These are phyloP conservation scores for Scarus forsteni DNA, from an alignment of 2,797 vertebrate genomes.

Conservation along the genomic window DNA sequence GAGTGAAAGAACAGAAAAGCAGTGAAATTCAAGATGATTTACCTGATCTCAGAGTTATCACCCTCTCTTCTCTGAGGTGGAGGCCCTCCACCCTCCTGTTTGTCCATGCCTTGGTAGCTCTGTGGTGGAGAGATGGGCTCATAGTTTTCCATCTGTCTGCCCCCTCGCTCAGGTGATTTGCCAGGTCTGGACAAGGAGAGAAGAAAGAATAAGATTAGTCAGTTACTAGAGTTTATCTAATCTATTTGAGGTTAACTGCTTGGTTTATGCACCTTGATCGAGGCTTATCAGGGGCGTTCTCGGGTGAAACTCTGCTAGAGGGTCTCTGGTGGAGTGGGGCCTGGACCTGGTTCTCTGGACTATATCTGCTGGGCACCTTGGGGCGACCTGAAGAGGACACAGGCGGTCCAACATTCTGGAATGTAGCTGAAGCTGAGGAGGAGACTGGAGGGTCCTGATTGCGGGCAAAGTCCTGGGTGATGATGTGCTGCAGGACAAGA, in stretches of 20 bases:
- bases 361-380: slow-evolving; percentile 92
- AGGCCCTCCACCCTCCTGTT: slow-evolving; percentile 88
- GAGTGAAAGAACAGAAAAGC: neutral
- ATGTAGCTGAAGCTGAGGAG: slow-evolving; percentile 88
- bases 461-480: slow-evolving; percentile 98
- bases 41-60: slow-evolving; percentile 95
- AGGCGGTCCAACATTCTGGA: slow-evolving; percentile 88
- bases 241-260: neutral
- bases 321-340: slow-evolving; percentile 90
- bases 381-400: slow-evolving; percentile 84
- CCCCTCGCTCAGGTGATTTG: slow-evolving; percentile 95
- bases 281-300: slow-evolving; percentile 91
- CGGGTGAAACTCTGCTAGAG: slow-evolving; percentile 92
- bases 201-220: neutral
- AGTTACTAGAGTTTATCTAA: neutral
- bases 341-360: slow-evolving; percentile 90
- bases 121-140: slow-evolving; percentile 98
- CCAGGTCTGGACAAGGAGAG: slow-evolving; percentile 85
- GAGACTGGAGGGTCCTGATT: slow-evolving; percentile 91
- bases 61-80: slow-evolving; percentile 88
- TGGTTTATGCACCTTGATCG: slow-evolving; percentile 87
- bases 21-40: neutral
- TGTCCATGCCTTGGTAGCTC: slow-evolving; percentile 90
- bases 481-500: slow-evolving; percentile 90
- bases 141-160: slow-evolving; percentile 91